A percentile compares a stretch with the other conserved stretches of the same genome.
Conservation (phyloP, 2,113 vertebrate genomes). For the Cygnus buccinator region DNA sequence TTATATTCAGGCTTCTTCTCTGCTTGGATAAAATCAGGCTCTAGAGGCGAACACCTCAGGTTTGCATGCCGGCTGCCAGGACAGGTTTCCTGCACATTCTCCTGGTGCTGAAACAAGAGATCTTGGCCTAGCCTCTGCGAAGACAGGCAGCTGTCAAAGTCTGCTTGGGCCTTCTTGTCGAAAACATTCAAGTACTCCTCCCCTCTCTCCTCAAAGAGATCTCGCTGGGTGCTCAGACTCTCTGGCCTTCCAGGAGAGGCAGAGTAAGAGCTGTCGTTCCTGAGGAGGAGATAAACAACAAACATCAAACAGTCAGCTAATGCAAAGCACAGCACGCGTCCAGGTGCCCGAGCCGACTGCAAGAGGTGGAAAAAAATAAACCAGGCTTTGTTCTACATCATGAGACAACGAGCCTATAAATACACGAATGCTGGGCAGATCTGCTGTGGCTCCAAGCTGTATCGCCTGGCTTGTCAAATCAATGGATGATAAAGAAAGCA, state of each 20-base stretch:
- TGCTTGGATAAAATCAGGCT: constrained; percentile 80
- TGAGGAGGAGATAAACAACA: constrained; percentile 70
- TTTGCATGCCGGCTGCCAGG: constrained; percentile 64
- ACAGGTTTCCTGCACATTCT: constrained; percentile 71
- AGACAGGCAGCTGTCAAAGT: constrained; percentile 77
- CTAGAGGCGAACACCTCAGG: constrained; percentile 76
- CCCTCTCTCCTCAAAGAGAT: constrained; percentile 86
- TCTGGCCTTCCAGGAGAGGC: constrained; percentile 72
- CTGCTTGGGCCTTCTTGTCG: constrained; percentile 78
- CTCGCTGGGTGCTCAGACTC: constrained; percentile 75
- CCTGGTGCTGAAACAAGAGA: constrained; percentile 80
- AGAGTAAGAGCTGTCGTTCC: constrained; percentile 83
- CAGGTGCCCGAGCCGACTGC: constrained; percentile 37
- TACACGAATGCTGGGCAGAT: not conserved
- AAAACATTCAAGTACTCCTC: constrained; percentile 83
- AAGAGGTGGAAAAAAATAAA: constrained; percentile 25
- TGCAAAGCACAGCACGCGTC: constrained; percentile 49
- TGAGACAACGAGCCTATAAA: not conserved
- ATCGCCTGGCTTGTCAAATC: not conserved
- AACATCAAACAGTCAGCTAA: constrained; percentile 6
- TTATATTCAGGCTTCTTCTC: constrained; percentile 83
- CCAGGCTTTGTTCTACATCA: constrained; percentile 2
- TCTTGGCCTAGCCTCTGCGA: constrained; percentile 78
- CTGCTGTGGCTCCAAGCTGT: not conserved
- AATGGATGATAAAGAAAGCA: not conserved